Evolutionary conservation across 2,113 vertebrate species (phyloP).

Genomic region (Agapornis roseicollis): DNA sequence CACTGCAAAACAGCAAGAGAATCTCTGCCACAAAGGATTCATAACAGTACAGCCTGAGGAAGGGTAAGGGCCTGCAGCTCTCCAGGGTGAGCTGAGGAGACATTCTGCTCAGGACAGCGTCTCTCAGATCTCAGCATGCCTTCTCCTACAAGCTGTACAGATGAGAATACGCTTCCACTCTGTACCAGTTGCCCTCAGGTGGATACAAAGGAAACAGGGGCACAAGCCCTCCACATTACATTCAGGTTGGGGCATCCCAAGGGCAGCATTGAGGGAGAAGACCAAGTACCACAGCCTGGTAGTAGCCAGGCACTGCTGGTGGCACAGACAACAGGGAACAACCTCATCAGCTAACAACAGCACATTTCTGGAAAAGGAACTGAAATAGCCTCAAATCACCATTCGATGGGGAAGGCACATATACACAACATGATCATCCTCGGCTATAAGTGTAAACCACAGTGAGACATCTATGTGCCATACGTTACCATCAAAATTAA

Average conservation of each 20-base stretch:
- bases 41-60: rapidly evolving
- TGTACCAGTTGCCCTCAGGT: background rate
- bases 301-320: background rate
- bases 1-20: background rate
- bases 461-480: rapidly evolving
- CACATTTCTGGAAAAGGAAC: background rate
- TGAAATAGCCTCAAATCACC: background rate
- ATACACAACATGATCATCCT: rapidly evolving
- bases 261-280: background rate
- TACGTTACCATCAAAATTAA: background rate
- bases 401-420: background rate
- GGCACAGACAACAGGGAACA: background rate
- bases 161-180: background rate
- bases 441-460: background rate
- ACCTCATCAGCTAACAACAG: background rate
- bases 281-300: background rate
- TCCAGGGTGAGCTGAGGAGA: background rate
- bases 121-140: background rate
- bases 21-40: background rate
- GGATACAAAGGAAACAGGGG: background rate
- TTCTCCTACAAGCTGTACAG: background rate
- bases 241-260: background rate
- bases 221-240: background rate
- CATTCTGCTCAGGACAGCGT: background rate
- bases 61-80: background rate